These are phyloP conservation scores for Bimastos eiseni DNA, from an alignment of 2,888 invertebrate species.

Conservation along the genomic window DNA sequence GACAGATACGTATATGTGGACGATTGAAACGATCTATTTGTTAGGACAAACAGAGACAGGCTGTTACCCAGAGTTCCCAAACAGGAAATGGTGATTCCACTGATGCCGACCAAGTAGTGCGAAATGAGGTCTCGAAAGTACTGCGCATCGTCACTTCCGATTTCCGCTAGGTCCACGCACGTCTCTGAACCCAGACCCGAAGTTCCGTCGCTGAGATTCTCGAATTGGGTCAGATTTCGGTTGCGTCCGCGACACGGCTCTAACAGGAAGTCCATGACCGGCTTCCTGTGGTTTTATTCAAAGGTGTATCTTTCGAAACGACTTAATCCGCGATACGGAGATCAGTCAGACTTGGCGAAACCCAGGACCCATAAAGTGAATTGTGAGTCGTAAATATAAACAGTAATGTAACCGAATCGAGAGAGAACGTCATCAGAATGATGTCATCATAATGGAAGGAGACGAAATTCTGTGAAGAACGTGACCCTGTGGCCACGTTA, in stretches of 20 bases:
- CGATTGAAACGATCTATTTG: slow-evolving; percentile 47
- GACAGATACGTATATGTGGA: slow-evolving; percentile 60
- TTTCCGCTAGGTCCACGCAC: neutral
- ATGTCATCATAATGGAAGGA: neutral
- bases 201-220: neutral
- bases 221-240: neutral
- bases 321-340: neutral
- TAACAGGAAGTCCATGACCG: neutral
- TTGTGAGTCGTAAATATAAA: neutral
- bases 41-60: slow-evolving; percentile 56
- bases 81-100: slow-evolving; percentile 54
- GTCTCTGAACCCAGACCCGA: neutral
- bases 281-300: neutral
- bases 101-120: slow-evolving; percentile 57
- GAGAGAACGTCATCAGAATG: neutral
- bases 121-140: slow-evolving; percentile 45
- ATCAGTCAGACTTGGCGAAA: neutral
- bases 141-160: neutral
- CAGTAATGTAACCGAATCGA: no score
- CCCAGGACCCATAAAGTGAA: neutral
- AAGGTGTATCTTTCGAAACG: neutral
- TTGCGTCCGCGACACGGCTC: neutral
- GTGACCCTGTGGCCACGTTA: neutral
- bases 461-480: neutral
- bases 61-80: slow-evolving; percentile 59